A percentile compares a stretch with the other conserved stretches of the same genome.
These are phyloP conservation scores for Sitta europaea DNA, from an alignment of 2,113 vertebrate genomes.

Conservation along the genomic window DNA sequence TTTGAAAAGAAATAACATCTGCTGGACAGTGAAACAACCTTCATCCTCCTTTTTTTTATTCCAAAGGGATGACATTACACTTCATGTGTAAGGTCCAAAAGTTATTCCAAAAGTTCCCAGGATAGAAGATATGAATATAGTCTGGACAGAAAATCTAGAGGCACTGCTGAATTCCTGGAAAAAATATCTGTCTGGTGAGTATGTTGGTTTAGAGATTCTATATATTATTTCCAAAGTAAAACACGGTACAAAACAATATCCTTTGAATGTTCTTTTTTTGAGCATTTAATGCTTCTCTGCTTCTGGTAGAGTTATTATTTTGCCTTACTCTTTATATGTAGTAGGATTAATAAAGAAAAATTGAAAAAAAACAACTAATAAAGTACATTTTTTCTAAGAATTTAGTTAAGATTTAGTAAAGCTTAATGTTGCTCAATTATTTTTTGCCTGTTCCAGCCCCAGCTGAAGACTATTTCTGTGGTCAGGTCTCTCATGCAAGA, in stretches of 20 bases:
- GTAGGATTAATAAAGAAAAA: neutral
- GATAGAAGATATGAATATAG: neutral
- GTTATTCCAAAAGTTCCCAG: constrained; percentile 7
- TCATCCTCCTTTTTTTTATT: neutral
- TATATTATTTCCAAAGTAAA: neutral
- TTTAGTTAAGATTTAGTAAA: neutral
- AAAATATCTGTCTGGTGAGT: neutral
- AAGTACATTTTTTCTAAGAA: neutral
- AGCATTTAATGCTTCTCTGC: neutral
- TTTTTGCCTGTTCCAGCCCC: neutral
- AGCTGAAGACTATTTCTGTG: neutral
- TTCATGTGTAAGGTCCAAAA: constrained; percentile 14
- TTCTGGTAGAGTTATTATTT: neutral
- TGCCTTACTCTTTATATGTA: neutral
- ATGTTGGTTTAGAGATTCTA: neutral
- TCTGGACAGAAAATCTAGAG: constrained; percentile 18
- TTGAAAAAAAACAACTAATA: neutral
- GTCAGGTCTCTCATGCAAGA: neutral
- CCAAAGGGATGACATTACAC: constrained; percentile 41
- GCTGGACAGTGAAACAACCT: neutral
- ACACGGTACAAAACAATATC: neutral
- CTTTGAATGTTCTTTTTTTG: neutral
- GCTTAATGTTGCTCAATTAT: neutral
- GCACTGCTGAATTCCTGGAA: constrained; percentile 3
- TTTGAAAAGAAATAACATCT: constrained; percentile 44